Percentiles rank a stretch among this genome's conserved stretches.
Evolutionary conservation across 2,888 invertebrate genomes (phyloP).

Genomic region (Hetaerina titia): DNA sequence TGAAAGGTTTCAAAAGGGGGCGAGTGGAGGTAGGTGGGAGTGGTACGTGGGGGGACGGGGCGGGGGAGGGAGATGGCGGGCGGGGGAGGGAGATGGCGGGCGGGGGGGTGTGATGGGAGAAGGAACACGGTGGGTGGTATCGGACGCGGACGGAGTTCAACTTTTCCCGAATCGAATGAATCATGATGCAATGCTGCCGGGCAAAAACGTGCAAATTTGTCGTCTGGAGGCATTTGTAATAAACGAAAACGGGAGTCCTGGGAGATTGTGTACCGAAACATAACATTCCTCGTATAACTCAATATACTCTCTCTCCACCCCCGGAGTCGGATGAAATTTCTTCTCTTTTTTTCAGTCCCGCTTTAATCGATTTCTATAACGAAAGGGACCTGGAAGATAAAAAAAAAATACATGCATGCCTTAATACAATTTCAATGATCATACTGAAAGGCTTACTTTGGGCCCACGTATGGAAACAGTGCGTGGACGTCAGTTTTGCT

Average conservation of each 20-base stretch:
- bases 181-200: conserved; percentile 51
- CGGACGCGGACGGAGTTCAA: background rate
- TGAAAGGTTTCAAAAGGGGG: background rate
- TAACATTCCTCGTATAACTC: background rate
- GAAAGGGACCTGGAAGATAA: background rate
- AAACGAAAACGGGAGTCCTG: conserved; percentile 38
- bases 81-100: background rate
- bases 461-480: background rate
- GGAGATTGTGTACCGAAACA: conserved; percentile 35
- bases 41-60: background rate
- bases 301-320: background rate
- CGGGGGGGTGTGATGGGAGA: background rate
- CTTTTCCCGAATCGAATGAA: conserved; percentile 46
- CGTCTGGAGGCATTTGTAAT: conserved; percentile 59
- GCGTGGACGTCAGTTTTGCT: background rate
- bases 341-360: conserved; percentile 32
- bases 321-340: background rate
- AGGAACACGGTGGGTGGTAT: background rate
- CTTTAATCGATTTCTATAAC: conserved; percentile 53
- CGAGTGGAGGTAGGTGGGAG: background rate
- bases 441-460: background rate
- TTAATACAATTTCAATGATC: background rate
- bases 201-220: conserved; percentile 65
- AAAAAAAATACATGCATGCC: background rate
- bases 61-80: background rate